phyloP scores from a whole-genome alignment of 2,113 vertebrate genomes.

The Arothron firmamentum region DNA sequence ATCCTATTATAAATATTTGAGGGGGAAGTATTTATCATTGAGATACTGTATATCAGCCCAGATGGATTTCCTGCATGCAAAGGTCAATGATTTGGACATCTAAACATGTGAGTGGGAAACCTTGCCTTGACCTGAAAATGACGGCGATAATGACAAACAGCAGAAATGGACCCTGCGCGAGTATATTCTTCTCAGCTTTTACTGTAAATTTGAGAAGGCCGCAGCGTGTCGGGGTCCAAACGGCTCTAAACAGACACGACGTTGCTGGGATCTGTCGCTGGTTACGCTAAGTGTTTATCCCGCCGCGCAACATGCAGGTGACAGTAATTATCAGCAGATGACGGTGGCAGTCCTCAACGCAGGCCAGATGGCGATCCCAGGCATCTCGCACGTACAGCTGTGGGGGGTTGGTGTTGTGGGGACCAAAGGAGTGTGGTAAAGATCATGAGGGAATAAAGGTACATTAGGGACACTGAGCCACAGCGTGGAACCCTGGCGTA shows the following conservation, averaged over 20 bases:
- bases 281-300: slow-evolving; percentile 73
- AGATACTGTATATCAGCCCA: slow-evolving; percentile 75
- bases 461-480: slow-evolving; percentile 5
- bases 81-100: slow-evolving; percentile 70
- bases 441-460: slow-evolving; percentile 9
- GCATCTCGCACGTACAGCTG: slow-evolving; percentile 77
- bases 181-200: slow-evolving; percentile 10
- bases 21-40: slow-evolving; percentile 76
- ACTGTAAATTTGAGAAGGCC: slow-evolving; percentile 17
- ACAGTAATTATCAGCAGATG: slow-evolving; percentile 90
- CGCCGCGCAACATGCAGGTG: slow-evolving; percentile 80
- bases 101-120: slow-evolving; percentile 68
- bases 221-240: slow-evolving; percentile 28
- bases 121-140: slow-evolving; percentile 42
- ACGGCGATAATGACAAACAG: slow-evolving; percentile 40
- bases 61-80: slow-evolving; percentile 74
- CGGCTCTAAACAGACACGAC: slow-evolving; percentile 52
- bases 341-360: slow-evolving; percentile 79
- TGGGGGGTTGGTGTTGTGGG: slow-evolving; percentile 54
- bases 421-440: slow-evolving; percentile 29
- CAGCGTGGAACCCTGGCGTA: too few species aligned
- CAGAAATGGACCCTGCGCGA: not conserved
- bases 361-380: slow-evolving; percentile 85
- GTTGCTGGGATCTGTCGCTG: slow-evolving; percentile 49
- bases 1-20: slow-evolving; percentile 78